Evolutionary conservation across 2,888 invertebrate genomes (phyloP).

Genomic region (Unio delphinus): DNA sequence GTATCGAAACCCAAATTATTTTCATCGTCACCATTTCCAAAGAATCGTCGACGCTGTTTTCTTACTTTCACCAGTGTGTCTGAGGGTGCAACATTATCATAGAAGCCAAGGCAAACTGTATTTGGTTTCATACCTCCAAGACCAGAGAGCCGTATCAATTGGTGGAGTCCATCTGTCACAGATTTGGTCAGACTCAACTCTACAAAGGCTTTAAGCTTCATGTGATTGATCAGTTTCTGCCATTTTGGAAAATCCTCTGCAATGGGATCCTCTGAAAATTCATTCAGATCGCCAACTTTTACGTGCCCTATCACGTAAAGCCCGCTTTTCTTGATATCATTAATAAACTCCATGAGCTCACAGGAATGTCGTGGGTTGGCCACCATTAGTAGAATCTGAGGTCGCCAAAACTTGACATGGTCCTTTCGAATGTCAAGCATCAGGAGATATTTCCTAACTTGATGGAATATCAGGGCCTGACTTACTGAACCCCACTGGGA

Average conservation of each 20-base stretch:
- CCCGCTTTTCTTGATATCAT: constrained; percentile 94
- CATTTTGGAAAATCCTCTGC: constrained; percentile 88
- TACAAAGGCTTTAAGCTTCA: constrained; percentile 92
- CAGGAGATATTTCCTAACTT: constrained; percentile 95
- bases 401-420: constrained; percentile 99
- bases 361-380: constrained; percentile 91
- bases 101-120: constrained; percentile 92
- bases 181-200: constrained; percentile 90
- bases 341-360: constrained; percentile 95
- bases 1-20: constrained; percentile 35
- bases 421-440: constrained; percentile 96
- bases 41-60: constrained; percentile 35
- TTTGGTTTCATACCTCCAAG: constrained; percentile 99
- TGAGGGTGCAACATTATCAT: constrained; percentile 81
- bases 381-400: constrained; percentile 94
- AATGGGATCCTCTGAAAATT: constrained; percentile 78
- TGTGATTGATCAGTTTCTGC: constrained; percentile 93
- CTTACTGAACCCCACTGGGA: constrained; percentile 97
- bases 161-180: constrained; percentile 91
- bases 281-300: constrained; percentile 75
- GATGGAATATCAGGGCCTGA: constrained; percentile 99
- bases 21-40: constrained; percentile 41
- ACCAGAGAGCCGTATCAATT: constrained; percentile 91
- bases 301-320: constrained; percentile 91
- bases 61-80: constrained; percentile 73